Percentiles rank a stretch among this genome's conserved stretches.
phyloP scores from a whole-genome alignment of 2,888 invertebrate genomes.

The Pyrocoelia pectoralis region DNA sequence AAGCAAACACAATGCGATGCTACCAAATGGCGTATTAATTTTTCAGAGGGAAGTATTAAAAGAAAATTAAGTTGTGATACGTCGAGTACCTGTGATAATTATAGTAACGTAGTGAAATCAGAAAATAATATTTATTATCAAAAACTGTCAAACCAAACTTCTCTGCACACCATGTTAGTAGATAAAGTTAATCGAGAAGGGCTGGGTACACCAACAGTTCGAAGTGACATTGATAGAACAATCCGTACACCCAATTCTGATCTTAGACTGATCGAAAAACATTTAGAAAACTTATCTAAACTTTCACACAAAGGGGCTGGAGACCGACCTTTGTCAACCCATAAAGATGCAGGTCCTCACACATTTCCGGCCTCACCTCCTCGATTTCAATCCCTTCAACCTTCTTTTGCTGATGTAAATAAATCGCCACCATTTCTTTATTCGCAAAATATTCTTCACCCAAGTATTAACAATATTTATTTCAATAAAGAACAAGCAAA shows the following conservation, averaged over 20 bases:
- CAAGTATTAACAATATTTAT: slow-evolving; percentile 56
- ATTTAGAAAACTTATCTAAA: slow-evolving; percentile 37
- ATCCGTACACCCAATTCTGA: slow-evolving; percentile 21
- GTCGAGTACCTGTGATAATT: slow-evolving; percentile 34
- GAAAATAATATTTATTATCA: slow-evolving; percentile 10
- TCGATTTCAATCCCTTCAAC: slow-evolving; percentile 55
- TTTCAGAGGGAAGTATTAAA: slow-evolving; percentile 52
- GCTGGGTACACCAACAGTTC: slow-evolving; percentile 25
- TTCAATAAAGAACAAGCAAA: slow-evolving; percentile 50
- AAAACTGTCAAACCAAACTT: slow-evolving; percentile 26
- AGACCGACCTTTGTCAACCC: slow-evolving; percentile 33
- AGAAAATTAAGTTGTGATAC: slow-evolving; percentile 52
- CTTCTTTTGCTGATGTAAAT: slow-evolving; percentile 44
- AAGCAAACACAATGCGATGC: slow-evolving; percentile 43
- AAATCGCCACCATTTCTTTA: slow-evolving; percentile 48
- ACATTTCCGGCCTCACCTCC: slow-evolving; percentile 49
- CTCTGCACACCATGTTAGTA: slow-evolving; percentile 29
- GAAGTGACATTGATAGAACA: slow-evolving; percentile 8
- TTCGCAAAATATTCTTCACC: slow-evolving; percentile 52
- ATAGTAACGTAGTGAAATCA: slow-evolving; percentile 19
- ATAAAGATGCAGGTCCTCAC: slow-evolving; percentile 34
- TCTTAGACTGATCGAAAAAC: slow-evolving; percentile 32
- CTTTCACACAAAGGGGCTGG: slow-evolving; percentile 27
- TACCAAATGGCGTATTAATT: slow-evolving; percentile 54
- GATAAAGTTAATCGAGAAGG: slow-evolving; percentile 30